Base-by-base conservation (phyloP, 2,888 invertebrate genomes). In the Sphaeridia pumilis region DNA sequence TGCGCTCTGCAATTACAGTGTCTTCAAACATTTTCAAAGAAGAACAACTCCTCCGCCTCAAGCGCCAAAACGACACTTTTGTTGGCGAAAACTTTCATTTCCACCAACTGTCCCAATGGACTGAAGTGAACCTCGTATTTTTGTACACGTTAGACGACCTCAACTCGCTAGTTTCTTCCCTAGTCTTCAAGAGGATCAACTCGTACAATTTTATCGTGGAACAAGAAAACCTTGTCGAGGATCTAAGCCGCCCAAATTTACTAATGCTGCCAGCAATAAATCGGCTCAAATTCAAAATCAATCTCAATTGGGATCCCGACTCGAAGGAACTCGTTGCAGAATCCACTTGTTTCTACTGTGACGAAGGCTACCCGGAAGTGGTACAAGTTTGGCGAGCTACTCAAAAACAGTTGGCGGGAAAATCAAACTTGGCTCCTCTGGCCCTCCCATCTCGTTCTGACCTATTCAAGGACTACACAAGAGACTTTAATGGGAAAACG, bases 331-430 rank as follows among this genome's bases (percentile, higher is more conserved):
- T 45, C 4, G 20, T 10, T 4, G 45, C 49, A n/a, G 26, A 22
- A 24, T 54, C 54, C 21, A 14, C 31, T 1, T 54, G 54, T 28
- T 54, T 54, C 34, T 54, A 41, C 44, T 54, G 54, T 45, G 49
- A 54, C 28, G 14, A n/a, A n/a, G 49, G 49, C 1, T 17, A 34
- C n/a, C 36, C 49, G 2, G 35, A 34, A 25, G 24, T 46, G 5
- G 21, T 36, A 28, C 20, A 28, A 41, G 27, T 49, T 5, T 48
- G 21, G n/a, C 38, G 38, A 38, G n/a, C n/a, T n/a, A n/a, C n/a
- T n/a, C n/a, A 3, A n/a, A n/a, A n/a, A 25, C 26, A 10, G 17
- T 43, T 3, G 17, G n/a, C n/a, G n/a, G n/a, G n/a, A n/a, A n/a
- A n/a, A n/a, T n/a, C n/a, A n/a, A n/a, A n/a, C n/a, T n/a, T n/a